Percentiles rank a stretch among this genome's conserved stretches.
Evolutionary conservation across 2,888 invertebrate species (phyloP).

Genomic region (Atethmia centrago): DNA sequence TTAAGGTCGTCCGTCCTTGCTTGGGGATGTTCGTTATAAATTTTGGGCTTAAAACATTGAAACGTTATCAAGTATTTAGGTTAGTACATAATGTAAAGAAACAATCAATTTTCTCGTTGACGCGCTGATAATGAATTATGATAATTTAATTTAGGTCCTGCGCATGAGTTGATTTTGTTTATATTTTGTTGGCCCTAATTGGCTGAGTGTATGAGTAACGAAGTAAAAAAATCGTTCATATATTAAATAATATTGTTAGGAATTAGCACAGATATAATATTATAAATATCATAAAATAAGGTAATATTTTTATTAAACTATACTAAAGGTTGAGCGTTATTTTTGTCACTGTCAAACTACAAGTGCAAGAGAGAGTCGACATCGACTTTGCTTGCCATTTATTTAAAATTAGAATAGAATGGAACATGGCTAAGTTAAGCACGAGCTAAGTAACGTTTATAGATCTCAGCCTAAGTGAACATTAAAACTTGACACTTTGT

Average conservation of each 20-base stretch:
- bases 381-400: no score
- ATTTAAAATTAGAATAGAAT: no score
- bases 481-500: background rate
- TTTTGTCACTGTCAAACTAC: no score
- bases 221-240: background rate
- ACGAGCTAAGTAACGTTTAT: background rate
- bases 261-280: background rate
- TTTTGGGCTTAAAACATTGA: background rate
- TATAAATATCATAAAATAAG: background rate
- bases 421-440: background rate
- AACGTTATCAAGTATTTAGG: background rate
- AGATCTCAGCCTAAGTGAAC: background rate
- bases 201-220: slow-evolving; percentile 9
- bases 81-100: slow-evolving; percentile 36
- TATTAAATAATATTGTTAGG: background rate
- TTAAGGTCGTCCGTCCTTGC: no score
- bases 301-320: background rate
- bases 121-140: slow-evolving; percentile 28
- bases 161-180: slow-evolving; percentile 42
- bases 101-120: slow-evolving; percentile 33
- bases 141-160: slow-evolving; percentile 46
- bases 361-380: no score
- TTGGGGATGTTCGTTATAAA: background rate
- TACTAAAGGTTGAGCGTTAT: no score
- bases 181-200: slow-evolving; percentile 47